A percentile compares a stretch with the other conserved stretches of the same genome.
These are phyloP conservation scores for Eurystomus glaucurus DNA, from an alignment of 2,797 vertebrate species.

Conservation along the genomic window DNA sequence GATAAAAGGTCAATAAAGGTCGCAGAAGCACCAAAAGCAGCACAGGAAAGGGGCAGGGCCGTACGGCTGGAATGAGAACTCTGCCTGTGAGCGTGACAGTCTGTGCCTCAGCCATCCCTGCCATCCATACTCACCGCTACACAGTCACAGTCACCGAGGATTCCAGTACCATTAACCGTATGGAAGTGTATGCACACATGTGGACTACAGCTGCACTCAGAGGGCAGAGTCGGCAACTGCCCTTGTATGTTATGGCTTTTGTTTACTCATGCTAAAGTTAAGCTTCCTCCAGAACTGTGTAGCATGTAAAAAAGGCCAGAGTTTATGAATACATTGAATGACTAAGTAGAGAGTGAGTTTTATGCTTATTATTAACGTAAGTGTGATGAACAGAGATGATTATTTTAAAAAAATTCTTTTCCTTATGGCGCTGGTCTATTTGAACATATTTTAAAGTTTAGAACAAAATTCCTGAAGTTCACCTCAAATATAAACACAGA, in stretches of 20 bases:
- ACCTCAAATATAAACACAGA: neutral
- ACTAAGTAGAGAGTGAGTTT: neutral
- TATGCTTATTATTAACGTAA: neutral
- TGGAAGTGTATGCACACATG: rapidly evolving
- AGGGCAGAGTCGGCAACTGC: too few relatives aligned
- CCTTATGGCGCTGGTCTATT: neutral
- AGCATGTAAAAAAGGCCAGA: neutral
- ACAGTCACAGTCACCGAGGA: neutral
- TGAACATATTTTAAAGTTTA: neutral
- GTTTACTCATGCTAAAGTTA: neutral
- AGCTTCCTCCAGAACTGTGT: neutral
- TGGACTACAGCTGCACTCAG: neutral
- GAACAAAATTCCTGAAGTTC: neutral
- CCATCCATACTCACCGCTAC: neutral
- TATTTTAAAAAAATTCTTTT: neutral
- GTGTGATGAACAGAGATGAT: neutral
- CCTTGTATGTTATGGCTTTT: neutral
- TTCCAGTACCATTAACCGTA: neutral
- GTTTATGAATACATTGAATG: neutral
- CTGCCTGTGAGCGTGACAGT: rapidly evolving
- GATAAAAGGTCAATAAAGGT: neutral
- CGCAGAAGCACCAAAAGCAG: neutral
- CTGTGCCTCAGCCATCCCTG: too few relatives aligned
- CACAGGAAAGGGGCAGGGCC: neutral
- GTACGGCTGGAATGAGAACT: rapidly evolving